A percentile compares a stretch with the other conserved stretches of the same genome.
These are phyloP conservation scores for Catharus bicknelli DNA, from an alignment of 2,113 vertebrate species.

Conservation along the genomic window DNA sequence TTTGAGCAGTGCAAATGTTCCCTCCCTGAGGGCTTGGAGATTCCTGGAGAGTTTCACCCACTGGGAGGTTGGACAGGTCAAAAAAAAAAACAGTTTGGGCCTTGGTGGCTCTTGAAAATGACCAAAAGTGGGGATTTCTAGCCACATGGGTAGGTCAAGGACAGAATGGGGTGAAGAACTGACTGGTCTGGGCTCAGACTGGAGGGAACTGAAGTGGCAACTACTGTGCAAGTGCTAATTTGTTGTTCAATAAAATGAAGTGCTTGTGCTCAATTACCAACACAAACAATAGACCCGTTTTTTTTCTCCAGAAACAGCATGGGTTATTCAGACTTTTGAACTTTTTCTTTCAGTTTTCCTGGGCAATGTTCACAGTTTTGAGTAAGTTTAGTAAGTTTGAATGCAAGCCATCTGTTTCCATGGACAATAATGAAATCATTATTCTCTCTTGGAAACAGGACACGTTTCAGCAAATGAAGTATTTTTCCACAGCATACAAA, in stretches of 20 bases:
- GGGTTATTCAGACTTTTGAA: slow-evolving; percentile 44
- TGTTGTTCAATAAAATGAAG: slow-evolving; percentile 51
- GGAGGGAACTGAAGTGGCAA: neutral
- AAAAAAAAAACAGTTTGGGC: neutral
- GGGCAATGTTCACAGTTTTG: slow-evolving; percentile 46
- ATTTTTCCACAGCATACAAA: slow-evolving; percentile 49
- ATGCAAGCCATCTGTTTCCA: slow-evolving; percentile 60
- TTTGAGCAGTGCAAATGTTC: neutral
- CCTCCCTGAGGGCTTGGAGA: neutral
- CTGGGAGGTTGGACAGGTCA: neutral
- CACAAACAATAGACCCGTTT: slow-evolving; percentile 47
- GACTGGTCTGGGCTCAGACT: neutral
- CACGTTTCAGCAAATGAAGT: slow-evolving; percentile 30
- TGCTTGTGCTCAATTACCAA: slow-evolving; percentile 55
- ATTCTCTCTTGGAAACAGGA: slow-evolving; percentile 61
- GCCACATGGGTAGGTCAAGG: neutral
- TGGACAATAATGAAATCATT: slow-evolving; percentile 71
- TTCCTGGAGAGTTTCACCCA: neutral
- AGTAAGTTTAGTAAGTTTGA: slow-evolving; percentile 54
- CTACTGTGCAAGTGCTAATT: slow-evolving; percentile 59
- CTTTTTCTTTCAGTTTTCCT: slow-evolving; percentile 57
- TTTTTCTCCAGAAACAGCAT: slow-evolving; percentile 27
- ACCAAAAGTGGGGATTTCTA: neutral
- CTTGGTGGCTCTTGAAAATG: neutral
- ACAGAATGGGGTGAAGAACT: neutral